phyloP scores from a whole-genome alignment of 1,140 invertebrate genomes.

The Procambarus virginalis region DNA sequence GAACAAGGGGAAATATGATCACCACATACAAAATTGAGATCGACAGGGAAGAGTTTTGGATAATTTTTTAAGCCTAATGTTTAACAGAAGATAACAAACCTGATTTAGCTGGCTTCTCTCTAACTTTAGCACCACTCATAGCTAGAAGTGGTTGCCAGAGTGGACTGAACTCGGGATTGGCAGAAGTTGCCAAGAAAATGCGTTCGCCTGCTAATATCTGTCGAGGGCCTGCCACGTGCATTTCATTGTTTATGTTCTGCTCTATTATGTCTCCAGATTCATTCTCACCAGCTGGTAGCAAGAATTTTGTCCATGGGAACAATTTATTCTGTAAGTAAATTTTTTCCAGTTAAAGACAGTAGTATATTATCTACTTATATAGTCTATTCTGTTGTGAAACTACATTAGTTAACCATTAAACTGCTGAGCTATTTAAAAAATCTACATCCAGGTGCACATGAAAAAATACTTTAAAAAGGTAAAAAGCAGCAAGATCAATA shows the following conservation, averaged over 20 bases:
- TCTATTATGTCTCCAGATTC: conserved; percentile 36
- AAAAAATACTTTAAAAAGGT: too few species aligned
- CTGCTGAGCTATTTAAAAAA: too few species aligned
- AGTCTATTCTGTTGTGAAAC: too few species aligned
- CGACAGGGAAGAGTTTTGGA: too few species aligned
- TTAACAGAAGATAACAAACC: conserved; percentile 7
- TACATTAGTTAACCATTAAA: too few species aligned
- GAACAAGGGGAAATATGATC: too few species aligned
- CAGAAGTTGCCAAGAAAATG: conserved; percentile 62
- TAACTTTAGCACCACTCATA: conserved; percentile 44
- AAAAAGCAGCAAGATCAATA: too few species aligned
- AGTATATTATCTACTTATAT: too few species aligned
- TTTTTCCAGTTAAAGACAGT: neutral
- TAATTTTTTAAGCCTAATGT: too few species aligned
- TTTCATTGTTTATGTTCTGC: conserved; percentile 7
- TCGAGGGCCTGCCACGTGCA: neutral
- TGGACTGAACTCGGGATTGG: conserved; percentile 49
- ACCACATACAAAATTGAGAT: too few species aligned
- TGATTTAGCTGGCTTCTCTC: conserved; percentile 34
- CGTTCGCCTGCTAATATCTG: conserved; percentile 50
- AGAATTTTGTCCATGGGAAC: conserved; percentile 20
- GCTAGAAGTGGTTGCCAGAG: conserved; percentile 58
- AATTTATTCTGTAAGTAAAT: conserved; percentile 17
- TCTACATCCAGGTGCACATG: too few species aligned
- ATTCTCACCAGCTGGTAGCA: conserved; percentile 48